Percentiles rank a stretch among this genome's conserved stretches.
Conservation (phyloP, 2,888 invertebrate species). For the Siphlonurus alternatus region DNA sequence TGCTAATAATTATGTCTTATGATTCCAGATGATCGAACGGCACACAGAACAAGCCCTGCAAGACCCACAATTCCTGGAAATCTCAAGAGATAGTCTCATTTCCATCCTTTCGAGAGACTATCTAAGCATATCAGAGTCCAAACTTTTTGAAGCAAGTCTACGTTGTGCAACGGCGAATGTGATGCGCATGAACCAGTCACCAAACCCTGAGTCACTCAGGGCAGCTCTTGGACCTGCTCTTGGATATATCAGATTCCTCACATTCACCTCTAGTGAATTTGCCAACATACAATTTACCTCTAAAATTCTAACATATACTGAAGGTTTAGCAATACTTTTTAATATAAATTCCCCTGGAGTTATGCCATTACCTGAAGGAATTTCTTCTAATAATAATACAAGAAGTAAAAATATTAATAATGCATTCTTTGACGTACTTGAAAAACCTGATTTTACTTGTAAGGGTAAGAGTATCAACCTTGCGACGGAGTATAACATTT, state of each 20-base stretch:
- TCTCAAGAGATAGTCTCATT: too few species aligned
- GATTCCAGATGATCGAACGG: too few species aligned
- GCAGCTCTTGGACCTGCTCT: not conserved
- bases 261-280: not conserved
- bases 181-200: not conserved
- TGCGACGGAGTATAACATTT: too few species aligned
- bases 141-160: not conserved
- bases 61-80: too few species aligned
- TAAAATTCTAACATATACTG: not conserved
- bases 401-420: not conserved
- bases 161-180: not conserved
- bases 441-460: too few species aligned
- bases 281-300: not conserved
- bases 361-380: not conserved
- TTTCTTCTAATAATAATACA: not conserved
- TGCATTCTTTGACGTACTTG: not conserved
- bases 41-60: too few species aligned
- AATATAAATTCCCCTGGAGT: not conserved
- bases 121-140: not conserved
- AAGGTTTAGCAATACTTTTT: not conserved
- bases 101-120: not conserved
- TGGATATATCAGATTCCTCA: not conserved
- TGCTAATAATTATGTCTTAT: too few species aligned
- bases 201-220: not conserved
- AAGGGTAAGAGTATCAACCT: too few species aligned